These are phyloP conservation scores for Aphelinus certus DNA, from an alignment of 1,140 invertebrate genomes.

Conservation along the genomic window DNA sequence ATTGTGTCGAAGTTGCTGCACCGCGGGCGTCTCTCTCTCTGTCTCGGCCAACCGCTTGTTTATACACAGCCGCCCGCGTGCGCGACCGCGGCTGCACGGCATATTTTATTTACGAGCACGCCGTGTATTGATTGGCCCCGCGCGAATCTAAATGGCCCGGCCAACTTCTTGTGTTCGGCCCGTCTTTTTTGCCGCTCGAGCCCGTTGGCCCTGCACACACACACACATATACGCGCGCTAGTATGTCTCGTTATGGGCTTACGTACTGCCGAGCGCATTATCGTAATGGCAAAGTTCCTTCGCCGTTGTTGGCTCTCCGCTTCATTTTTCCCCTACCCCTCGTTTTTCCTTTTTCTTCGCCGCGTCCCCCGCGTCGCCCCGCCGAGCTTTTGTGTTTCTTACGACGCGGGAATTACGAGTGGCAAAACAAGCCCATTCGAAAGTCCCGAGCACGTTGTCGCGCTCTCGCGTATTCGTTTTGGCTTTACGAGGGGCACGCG, in stretches of 20 bases:
- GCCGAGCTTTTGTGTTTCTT: background rate
- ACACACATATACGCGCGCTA: background rate
- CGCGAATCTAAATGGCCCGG: slow-evolving; percentile 1
- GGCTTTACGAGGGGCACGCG: background rate
- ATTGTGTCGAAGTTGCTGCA: background rate
- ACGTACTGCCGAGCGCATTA: slow-evolving; percentile 3
- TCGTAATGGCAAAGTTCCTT: slow-evolving; percentile 16
- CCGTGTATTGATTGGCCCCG: slow-evolving; percentile 12
- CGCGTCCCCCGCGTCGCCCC: background rate
- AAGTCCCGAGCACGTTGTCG: no score
- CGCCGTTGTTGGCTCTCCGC: no score
- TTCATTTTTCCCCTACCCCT: background rate
- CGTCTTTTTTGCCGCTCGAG: background rate
- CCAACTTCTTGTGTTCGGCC: background rate
- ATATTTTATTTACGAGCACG: slow-evolving; percentile 32
- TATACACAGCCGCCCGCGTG: slow-evolving; percentile 7
- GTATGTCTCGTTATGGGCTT: background rate
- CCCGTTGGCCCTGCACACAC: background rate
- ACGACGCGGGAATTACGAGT: slow-evolving; percentile 6
- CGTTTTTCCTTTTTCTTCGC: background rate
- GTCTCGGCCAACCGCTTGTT: background rate
- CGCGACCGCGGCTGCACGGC: background rate
- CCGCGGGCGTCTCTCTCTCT: background rate
- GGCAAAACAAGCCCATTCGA: background rate
- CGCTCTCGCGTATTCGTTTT: background rate